A percentile compares a stretch with the other conserved stretches of the same genome.
Evolutionary conservation across 2,888 invertebrate species (phyloP).

Genomic region (Andrena dorsata): DNA sequence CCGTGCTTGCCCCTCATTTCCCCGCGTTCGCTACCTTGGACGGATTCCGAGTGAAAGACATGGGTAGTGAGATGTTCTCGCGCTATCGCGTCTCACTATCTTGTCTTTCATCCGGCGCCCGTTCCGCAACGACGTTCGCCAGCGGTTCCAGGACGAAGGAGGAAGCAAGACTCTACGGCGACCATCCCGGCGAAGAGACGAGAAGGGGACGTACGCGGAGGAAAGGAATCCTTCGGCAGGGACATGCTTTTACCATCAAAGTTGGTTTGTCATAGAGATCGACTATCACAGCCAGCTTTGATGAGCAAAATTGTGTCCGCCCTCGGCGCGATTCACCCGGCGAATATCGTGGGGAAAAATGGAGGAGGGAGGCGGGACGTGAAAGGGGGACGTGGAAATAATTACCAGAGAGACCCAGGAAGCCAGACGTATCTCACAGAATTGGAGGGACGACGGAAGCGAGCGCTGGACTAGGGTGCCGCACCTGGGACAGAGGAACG

Average conservation of each 20-base stretch:
- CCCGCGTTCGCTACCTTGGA: conserved; percentile 10
- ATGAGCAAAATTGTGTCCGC: conserved; percentile 92
- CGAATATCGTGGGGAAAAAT: conserved; percentile 15
- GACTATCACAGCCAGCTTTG: conserved; percentile 98
- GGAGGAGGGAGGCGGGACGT: no score
- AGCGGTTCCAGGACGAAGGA: background rate
- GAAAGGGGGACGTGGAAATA: conserved; percentile 38
- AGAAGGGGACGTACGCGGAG: background rate
- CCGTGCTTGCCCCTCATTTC: background rate
- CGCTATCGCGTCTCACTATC: conserved; percentile 95
- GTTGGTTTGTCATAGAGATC: conserved; percentile 93
- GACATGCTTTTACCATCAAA: conserved; percentile 90
- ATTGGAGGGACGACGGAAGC: conserved; percentile 29
- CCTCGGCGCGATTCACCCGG: conserved; percentile 63
- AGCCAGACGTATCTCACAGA: conserved; percentile 19
- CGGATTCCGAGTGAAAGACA: conserved; percentile 95
- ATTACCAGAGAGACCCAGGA: conserved; percentile 36
- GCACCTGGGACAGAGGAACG: background rate
- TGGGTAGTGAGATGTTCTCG: conserved; percentile 98
- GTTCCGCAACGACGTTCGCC: conserved; percentile 79
- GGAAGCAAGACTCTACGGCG: background rate
- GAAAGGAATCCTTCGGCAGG: conserved; percentile 49
- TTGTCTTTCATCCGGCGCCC: conserved; percentile 97
- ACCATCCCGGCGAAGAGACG: background rate
- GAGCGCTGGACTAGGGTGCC: background rate